Evolutionary conservation across 2,888 invertebrate genomes (phyloP), one percentile per base, ranked within the genome.

Genomic region (Drosophila flavopinicola): DNA sequence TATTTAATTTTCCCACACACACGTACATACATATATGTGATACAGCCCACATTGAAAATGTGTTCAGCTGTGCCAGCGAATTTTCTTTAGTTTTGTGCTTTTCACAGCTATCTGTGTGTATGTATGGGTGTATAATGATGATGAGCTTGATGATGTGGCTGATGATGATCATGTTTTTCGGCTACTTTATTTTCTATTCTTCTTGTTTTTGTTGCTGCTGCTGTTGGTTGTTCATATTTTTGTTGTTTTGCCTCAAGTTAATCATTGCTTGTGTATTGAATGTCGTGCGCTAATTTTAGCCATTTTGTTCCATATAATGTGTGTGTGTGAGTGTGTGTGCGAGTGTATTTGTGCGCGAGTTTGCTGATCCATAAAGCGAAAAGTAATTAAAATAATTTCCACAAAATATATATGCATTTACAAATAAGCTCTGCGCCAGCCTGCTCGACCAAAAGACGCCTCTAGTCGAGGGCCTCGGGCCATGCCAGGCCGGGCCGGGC

Each of bases 221-320:
- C 4, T 20, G 20, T 20, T 20, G 20, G 57, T 58, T 70, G 73
- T 66, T 80, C 82, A 82, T 80, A 82, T 80, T 80, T 84, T 78
- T 76, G 65, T 72, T 77, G 57, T 57, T 57, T 69, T 45, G 76
- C 74, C 60, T 74, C 77, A 83, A 83, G 84, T 85, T 83, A 83
- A 83, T 83, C 86, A 84, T 84, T 80, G 83, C 78, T 69, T 75
- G 70, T 86, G 83, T 84, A 84, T 84, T 84, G 86, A 84, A 84
- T 84, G 84, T 84, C 84, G 84, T 83, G 85, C 79, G 85, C 85
- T 85, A 82, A 82, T 82, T 82, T 85, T 85, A 85, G 82, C 85
- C 85, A 85, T 85, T 85, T 82, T 82, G 80, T 82, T 82, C 80
- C 85, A 82, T 82, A 82, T 82, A 70, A 63, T 72, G 44, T 45